These are phyloP conservation scores for Carettochelys insculpta DNA, from an alignment of 2,113 vertebrate species.

Conservation along the genomic window DNA sequence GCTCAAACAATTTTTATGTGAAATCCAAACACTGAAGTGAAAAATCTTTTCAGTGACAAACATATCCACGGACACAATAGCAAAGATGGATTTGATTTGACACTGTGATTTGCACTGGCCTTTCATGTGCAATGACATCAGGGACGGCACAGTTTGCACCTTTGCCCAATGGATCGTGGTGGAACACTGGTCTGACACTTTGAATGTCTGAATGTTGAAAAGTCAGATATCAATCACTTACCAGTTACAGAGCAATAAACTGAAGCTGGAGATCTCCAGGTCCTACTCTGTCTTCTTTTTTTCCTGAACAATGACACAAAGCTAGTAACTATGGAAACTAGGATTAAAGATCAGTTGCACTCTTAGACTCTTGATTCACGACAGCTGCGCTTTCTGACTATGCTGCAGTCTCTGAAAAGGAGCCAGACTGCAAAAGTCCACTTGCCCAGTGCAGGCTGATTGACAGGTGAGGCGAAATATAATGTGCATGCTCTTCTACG, in stretches of 20 bases:
- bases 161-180: rapidly evolving
- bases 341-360: neutral
- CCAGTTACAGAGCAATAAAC: neutral
- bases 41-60: neutral
- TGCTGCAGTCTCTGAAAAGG: neutral
- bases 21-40: neutral
- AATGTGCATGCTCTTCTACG: neutral
- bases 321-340: neutral
- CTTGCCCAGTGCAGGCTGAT: neutral
- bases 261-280: neutral
- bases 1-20: neutral
- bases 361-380: neutral
- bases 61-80: neutral
- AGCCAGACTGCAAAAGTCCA: neutral
- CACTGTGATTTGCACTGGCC: neutral
- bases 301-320: neutral
- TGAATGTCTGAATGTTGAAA: neutral
- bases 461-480: neutral
- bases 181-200: neutral
- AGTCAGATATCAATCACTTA: neutral
- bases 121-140: neutral
- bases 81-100: rapidly evolving
- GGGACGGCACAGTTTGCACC: neutral
- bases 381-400: neutral
- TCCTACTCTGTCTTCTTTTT: neutral